Evolutionary conservation across 2,113 vertebrate species (phyloP).

Genomic region (Talpa occidentalis): DNA sequence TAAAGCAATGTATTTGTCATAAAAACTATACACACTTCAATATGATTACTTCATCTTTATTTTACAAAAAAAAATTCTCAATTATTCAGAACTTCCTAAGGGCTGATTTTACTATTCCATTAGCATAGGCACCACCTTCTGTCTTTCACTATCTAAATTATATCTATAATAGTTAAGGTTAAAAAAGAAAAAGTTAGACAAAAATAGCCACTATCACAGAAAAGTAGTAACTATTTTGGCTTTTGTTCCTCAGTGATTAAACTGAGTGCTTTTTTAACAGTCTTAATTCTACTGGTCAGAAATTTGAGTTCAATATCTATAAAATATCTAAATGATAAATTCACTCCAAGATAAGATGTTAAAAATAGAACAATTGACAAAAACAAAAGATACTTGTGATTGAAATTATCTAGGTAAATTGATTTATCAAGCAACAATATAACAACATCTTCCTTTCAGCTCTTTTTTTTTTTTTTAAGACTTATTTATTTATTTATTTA

Average conservation of each 20-base stretch:
- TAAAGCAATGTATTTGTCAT: not conserved
- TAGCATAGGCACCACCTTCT: not conserved
- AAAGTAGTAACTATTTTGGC: not conserved
- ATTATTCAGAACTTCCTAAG: not conserved
- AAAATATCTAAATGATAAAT: not conserved
- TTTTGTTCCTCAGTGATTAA: not conserved
- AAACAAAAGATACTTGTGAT: not conserved
- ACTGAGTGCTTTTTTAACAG: not conserved
- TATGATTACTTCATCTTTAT: not conserved
- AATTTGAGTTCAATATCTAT: not conserved
- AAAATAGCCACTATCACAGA: not conserved
- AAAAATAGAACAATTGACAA: not conserved
- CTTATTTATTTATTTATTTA: too few relatives aligned
- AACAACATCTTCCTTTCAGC: too few relatives aligned
- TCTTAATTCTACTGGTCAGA: not conserved
- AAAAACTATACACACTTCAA: not conserved
- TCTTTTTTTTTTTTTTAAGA: too few relatives aligned
- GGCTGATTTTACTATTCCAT: not conserved
- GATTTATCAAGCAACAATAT: not conserved
- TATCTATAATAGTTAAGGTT: not conserved
- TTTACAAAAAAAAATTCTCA: not conserved
- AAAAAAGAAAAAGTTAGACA: not conserved
- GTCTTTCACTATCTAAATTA: not conserved
- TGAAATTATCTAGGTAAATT: not conserved
- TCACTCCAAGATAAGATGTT: not conserved